These are phyloP conservation scores for Heliconius hermathena DNA, from an alignment of 1,140 invertebrate genomes.

Conservation along the genomic window DNA sequence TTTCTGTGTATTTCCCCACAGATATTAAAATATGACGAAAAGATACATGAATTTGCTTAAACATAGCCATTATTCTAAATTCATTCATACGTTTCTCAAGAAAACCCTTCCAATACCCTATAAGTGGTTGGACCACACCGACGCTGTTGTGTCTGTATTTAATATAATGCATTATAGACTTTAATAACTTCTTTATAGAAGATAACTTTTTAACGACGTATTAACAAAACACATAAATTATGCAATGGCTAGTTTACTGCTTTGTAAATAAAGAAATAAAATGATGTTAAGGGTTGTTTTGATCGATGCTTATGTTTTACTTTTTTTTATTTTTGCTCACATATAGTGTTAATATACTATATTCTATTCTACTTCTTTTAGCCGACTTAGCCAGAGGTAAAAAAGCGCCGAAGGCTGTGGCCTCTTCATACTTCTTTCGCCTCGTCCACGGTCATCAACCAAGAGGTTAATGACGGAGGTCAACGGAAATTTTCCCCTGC, in stretches of 20 bases:
- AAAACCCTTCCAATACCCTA: background rate
- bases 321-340: no score
- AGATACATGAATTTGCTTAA: no score
- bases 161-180: slow-evolving; percentile 13
- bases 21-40: no score
- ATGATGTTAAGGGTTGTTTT: slow-evolving; percentile 42
- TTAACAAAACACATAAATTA: slow-evolving; percentile 31
- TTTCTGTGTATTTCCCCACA: no score
- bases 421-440: no score
- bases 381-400: no score
- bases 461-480: no score
- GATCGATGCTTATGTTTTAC: slow-evolving; percentile 25
- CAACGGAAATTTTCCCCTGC: no score
- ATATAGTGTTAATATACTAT: no score
- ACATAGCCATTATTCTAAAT: background rate
- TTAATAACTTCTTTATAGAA: slow-evolving; percentile 16
- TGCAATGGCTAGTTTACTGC: slow-evolving; percentile 26
- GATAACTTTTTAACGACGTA: slow-evolving; percentile 19
- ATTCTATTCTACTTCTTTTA: no score
- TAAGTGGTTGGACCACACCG: slow-evolving; percentile 11
- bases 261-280: slow-evolving; percentile 42
- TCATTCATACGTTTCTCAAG: background rate
- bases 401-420: no score
- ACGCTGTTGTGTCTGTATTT: slow-evolving; percentile 1
- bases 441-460: no score